Evolutionary conservation across 1,140 invertebrate genomes (phyloP).

Genomic region (Stratiolaelaps scimitus): DNA sequence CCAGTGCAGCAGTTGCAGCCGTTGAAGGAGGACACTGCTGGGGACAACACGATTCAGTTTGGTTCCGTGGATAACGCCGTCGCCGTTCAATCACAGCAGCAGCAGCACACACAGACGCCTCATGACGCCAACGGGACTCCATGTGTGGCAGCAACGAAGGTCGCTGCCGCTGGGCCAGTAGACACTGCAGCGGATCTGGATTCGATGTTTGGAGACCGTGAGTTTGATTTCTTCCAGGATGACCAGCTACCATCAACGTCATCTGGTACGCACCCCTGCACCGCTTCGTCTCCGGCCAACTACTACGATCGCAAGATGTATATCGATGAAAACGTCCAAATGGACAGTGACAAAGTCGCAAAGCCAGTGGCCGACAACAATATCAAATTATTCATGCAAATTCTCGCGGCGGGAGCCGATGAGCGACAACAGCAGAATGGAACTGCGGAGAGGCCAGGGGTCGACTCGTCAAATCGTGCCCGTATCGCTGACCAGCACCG

Average conservation of each 20-base stretch:
- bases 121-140: neutral
- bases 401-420: too few relatives aligned
- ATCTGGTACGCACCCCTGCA: neutral
- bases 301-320: too few relatives aligned
- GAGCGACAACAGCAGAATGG: too few relatives aligned
- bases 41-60: slow-evolving; percentile 17
- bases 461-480: too few relatives aligned
- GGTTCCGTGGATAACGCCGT: neutral
- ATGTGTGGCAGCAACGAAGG: neutral
- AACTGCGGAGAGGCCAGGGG: too few relatives aligned
- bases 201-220: slow-evolving; percentile 19
- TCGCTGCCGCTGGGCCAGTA: neutral
- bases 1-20: slow-evolving; percentile 1
- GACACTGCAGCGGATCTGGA: neutral
- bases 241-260: neutral
- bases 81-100: too few relatives aligned
- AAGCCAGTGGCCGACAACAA: too few relatives aligned
- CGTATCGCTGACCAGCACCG: too few relatives aligned
- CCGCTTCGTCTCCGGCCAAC: neutral
- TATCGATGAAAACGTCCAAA: too few relatives aligned
- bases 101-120: too few relatives aligned
- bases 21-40: neutral
- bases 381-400: too few relatives aligned
- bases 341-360: too few relatives aligned
- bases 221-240: slow-evolving; percentile 25